Conservation (phyloP, 2,113 vertebrate genomes). For the Manacus vitellinus region DNA sequence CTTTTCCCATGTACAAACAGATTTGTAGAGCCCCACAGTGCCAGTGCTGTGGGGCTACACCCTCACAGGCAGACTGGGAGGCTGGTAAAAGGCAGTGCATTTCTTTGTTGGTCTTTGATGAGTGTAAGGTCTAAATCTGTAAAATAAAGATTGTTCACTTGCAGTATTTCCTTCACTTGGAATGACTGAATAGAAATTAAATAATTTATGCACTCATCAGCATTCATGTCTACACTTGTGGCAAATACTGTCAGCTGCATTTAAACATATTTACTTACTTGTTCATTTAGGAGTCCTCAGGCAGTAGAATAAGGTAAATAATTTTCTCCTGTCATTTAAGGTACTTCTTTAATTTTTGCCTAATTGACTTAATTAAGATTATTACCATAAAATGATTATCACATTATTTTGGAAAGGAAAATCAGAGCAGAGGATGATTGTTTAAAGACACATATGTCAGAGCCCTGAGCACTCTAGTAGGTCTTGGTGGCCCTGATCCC, state of each 20-base stretch:
- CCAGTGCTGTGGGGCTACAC: background rate
- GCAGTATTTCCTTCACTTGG: background rate
- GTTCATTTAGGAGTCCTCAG: conserved; percentile 24
- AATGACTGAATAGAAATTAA: conserved; percentile 39
- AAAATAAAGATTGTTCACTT: background rate
- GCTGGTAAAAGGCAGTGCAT: background rate
- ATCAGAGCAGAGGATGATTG: background rate
- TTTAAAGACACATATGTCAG: background rate
- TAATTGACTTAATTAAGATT: conserved; percentile 57
- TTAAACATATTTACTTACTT: conserved; percentile 36
- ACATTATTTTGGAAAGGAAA: conserved; percentile 29
- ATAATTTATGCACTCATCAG: conserved; percentile 45
- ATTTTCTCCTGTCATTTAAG: conserved; percentile 44
- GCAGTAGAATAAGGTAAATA: conserved; percentile 52
- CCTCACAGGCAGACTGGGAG: background rate
- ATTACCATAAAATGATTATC: conserved; percentile 47
- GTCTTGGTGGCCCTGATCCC: background rate
- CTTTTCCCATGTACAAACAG: background rate
- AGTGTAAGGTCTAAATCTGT: background rate
- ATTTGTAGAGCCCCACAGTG: background rate
- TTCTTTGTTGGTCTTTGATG: background rate
- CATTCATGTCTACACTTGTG: conserved; percentile 3
- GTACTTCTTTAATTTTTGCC: conserved; percentile 64
- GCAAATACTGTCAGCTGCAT: background rate
- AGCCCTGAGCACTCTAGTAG: too few species aligned